phyloP scores from a whole-genome alignment of 2,888 invertebrate genomes.

The Patella caerulea region DNA sequence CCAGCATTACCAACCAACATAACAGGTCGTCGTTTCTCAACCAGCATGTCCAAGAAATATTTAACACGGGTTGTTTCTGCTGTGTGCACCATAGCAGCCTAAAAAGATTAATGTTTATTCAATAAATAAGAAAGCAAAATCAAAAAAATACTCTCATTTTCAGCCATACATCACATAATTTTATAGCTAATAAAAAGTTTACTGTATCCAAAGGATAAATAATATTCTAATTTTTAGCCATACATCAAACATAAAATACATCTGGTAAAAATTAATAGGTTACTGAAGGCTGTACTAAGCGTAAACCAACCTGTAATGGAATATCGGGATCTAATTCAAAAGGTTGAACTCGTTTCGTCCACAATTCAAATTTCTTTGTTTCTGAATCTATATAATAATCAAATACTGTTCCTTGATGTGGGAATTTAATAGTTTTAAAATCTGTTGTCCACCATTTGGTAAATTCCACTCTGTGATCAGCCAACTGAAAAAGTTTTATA shows the following conservation, averaged over 20 bases:
- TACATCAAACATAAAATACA: too few relatives aligned
- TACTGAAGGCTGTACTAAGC: too few relatives aligned
- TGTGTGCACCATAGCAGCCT: constrained; percentile 93
- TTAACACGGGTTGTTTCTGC: constrained; percentile 91
- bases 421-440: constrained; percentile 94
- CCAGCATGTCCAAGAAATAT: constrained; percentile 89
- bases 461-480: constrained; percentile 94
- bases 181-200: too few relatives aligned
- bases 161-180: too few relatives aligned
- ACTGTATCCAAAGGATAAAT: background rate
- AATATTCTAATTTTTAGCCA: background rate
- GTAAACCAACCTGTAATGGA: constrained; percentile 83
- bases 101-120: constrained; percentile 30
- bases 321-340: constrained; percentile 93
- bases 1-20: constrained; percentile 96
- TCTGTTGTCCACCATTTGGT: constrained; percentile 98
- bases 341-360: constrained; percentile 90
- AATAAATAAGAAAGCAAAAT: background rate
- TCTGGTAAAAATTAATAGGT: too few relatives aligned
- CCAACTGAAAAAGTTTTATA: constrained; percentile 74
- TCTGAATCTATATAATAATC: constrained; percentile 94
- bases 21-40: constrained; percentile 90
- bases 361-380: constrained; percentile 88
- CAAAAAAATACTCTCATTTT: background rate
- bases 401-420: constrained; percentile 91